These are phyloP conservation scores for Wasmannia auropunctata DNA, from an alignment of 1,140 invertebrate genomes.

Conservation along the genomic window DNA sequence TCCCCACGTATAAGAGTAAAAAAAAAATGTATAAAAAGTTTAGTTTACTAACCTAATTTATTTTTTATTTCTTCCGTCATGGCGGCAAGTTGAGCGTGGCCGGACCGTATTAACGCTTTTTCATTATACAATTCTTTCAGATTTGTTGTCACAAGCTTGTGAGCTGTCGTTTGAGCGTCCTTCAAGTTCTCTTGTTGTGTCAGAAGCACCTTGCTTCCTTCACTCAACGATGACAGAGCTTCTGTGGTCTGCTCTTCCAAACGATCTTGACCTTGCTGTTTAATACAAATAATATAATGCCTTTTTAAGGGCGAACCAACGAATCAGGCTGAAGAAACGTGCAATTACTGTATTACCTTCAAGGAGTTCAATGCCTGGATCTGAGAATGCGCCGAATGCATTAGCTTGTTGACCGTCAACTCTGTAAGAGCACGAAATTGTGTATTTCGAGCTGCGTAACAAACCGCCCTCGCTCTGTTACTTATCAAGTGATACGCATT, in stretches of 20 bases:
- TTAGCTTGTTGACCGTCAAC: conserved; percentile 89
- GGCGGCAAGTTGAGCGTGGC: conserved; percentile 86
- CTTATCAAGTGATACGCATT: conserved; percentile 90
- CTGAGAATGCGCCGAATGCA: conserved; percentile 85
- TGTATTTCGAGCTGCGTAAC: conserved; percentile 88
- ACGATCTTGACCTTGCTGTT: conserved; percentile 86
- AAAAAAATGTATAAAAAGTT: background rate
- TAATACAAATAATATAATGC: conserved; percentile 20
- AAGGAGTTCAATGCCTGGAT: conserved; percentile 78
- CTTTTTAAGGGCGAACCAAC: background rate
- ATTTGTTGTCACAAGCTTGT: conserved; percentile 86
- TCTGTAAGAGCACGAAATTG: conserved; percentile 90
- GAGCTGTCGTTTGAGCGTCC: conserved; percentile 84
- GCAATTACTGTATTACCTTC: conserved; percentile 78
- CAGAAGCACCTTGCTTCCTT: conserved; percentile 85
- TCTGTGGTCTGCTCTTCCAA: conserved; percentile 85
- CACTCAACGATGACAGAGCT: conserved; percentile 84
- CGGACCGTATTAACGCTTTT: conserved; percentile 87
- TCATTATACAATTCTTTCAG: conserved; percentile 86
- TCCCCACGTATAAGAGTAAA: background rate
- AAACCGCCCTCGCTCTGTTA: conserved; percentile 89
- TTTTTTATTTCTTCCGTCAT: conserved; percentile 87
- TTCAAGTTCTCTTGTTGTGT: conserved; percentile 86
- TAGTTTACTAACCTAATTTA: conserved; percentile 85
- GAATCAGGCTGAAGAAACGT: background rate